These are phyloP conservation scores for Chrysocyon brachyurus DNA, from an alignment of 2,797 vertebrate species.

Conservation along the genomic window DNA sequence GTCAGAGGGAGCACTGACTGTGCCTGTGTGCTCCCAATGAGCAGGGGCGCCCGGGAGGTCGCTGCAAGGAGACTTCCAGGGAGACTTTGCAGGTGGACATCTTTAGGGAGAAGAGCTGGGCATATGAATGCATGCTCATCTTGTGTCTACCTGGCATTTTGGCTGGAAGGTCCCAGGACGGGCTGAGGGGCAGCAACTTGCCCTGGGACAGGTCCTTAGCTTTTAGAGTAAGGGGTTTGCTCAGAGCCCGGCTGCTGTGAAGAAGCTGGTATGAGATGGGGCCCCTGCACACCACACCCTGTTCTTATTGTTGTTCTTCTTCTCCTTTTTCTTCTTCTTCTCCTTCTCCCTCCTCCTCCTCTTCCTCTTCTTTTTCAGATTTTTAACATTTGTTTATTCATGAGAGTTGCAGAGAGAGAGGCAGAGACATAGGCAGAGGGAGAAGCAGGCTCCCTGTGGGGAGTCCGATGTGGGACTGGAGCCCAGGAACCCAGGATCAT, in stretches of 20 bases:
- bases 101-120: background rate
- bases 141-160: background rate
- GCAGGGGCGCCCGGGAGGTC: background rate
- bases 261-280: background rate
- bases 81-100: background rate
- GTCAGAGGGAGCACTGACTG: background rate
- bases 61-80: background rate
- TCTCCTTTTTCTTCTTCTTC: too few relatives aligned
- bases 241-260: background rate
- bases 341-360: too few relatives aligned
- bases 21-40: fast-evolving
- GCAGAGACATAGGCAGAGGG: too few relatives aligned
- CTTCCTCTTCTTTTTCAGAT: too few relatives aligned
- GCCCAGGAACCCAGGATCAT: too few relatives aligned
- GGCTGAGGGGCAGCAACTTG: background rate
- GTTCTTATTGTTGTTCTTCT: too few relatives aligned
- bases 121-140: fast-evolving
- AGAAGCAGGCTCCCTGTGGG: too few relatives aligned
- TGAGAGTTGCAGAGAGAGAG: too few relatives aligned
- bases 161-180: background rate
- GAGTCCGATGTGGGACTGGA: too few relatives aligned
- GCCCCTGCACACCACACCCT: background rate
- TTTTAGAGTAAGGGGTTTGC: background rate
- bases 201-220: too few relatives aligned
- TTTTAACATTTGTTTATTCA: too few relatives aligned